Percentiles rank a stretch among this genome's conserved stretches.
Conservation (phyloP, 1,140 invertebrate species). For the Lordiphosa stackelbergi region DNA sequence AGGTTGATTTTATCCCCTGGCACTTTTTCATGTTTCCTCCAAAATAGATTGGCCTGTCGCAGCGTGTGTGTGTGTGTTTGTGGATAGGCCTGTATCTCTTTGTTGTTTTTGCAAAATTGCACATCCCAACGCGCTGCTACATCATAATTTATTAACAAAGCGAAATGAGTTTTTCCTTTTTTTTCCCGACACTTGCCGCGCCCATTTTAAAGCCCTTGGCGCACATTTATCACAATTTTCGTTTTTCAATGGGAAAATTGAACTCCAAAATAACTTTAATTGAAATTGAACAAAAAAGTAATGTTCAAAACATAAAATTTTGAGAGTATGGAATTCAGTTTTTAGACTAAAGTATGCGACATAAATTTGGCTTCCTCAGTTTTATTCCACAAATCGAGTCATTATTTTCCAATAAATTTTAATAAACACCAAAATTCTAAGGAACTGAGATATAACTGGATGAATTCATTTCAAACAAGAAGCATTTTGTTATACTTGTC, state of each 20-base stretch:
- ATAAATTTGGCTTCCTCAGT: too few species aligned
- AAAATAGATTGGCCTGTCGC: constrained; percentile 23
- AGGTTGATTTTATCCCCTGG: constrained; percentile 73
- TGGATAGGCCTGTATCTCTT: constrained; percentile 34
- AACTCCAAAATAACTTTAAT: constrained; percentile 3
- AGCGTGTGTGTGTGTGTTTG: constrained; percentile 19
- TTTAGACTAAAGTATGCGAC: too few species aligned
- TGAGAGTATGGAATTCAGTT: too few species aligned
- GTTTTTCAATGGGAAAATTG: constrained; percentile 47
- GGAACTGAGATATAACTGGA: too few species aligned
- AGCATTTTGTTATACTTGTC: too few species aligned
- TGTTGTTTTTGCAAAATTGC: constrained; percentile 52
- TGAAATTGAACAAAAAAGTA: background rate
- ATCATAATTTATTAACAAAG: constrained; percentile 72
- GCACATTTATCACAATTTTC: constrained; percentile 64
- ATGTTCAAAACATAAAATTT: background rate
- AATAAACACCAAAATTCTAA: too few species aligned
- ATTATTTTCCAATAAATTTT: too few species aligned
- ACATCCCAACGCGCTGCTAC: constrained; percentile 58
- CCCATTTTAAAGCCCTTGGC: constrained; percentile 51
- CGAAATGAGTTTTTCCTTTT: constrained; percentile 62
- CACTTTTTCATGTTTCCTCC: constrained; percentile 57
- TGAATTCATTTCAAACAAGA: too few species aligned
- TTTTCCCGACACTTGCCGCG: constrained; percentile 17
- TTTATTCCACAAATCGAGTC: too few species aligned